These are phyloP conservation scores for Lichenostomus cassidix DNA, from an alignment of 2,113 vertebrate species.

Conservation along the genomic window DNA sequence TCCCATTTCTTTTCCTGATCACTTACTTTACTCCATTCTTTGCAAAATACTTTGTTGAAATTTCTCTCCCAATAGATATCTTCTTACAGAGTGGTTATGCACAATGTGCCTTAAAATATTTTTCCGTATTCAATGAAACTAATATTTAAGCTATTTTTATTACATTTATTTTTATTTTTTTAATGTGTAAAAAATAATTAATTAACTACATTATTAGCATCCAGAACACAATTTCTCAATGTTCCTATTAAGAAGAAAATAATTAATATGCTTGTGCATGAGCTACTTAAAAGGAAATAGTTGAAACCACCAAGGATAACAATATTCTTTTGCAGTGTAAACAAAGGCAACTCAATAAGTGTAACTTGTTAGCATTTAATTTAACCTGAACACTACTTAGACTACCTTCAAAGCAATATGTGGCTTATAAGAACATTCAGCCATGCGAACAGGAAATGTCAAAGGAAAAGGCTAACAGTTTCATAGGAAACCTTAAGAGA, in stretches of 20 bases:
- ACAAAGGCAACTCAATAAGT: constrained; percentile 40
- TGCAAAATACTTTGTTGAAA: neutral
- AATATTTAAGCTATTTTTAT: neutral
- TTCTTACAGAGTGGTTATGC: neutral
- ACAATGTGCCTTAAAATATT: neutral
- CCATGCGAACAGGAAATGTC: constrained; percentile 68
- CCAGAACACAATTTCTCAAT: neutral
- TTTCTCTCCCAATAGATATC: neutral
- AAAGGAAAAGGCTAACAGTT: constrained; percentile 67
- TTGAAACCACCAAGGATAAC: constrained; percentile 11
- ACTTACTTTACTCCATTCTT: neutral
- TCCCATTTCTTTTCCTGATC: neutral
- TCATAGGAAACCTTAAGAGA: constrained; percentile 56
- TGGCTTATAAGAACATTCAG: constrained; percentile 48
- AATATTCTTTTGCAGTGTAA: constrained; percentile 18
- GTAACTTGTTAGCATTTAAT: constrained; percentile 48
- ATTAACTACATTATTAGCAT: neutral
- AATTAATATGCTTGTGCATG: neutral
- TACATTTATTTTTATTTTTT: neutral
- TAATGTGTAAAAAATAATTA: neutral
- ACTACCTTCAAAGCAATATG: constrained; percentile 45
- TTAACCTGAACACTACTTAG: constrained; percentile 47
- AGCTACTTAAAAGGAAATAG: constrained; percentile 14
- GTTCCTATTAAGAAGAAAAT: neutral
- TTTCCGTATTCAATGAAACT: neutral